A percentile compares a stretch with the other conserved stretches of the same genome.
Conservation (phyloP, 1,140 invertebrate genomes). For the Babylonia areolata region DNA sequence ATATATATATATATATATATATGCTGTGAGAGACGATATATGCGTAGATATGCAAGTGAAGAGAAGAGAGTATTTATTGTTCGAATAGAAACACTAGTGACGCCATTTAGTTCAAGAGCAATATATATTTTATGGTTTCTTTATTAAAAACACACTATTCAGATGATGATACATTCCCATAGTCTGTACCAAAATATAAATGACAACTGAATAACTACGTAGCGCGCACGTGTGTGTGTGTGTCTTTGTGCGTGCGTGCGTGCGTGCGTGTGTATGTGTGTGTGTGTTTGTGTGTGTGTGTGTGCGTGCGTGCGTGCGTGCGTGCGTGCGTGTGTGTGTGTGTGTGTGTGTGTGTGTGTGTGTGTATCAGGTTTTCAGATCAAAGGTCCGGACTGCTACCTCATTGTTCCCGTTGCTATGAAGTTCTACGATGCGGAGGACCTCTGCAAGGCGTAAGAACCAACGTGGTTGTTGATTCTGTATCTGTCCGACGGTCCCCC, state of each 20-base stretch:
- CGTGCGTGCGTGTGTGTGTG: background rate
- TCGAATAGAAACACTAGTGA: too few species aligned
- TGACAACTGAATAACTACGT: background rate
- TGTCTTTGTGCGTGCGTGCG: background rate
- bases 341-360: background rate
- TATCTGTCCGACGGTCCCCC: too few species aligned
- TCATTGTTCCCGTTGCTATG: background rate
- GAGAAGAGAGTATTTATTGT: background rate
- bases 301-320: conserved; percentile 10
- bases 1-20: background rate
- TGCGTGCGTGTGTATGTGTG: background rate
- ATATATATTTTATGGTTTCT: background rate
- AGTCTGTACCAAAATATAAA: background rate
- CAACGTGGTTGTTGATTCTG: too few species aligned
- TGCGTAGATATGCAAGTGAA: background rate
- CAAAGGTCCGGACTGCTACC: conserved; percentile 23
- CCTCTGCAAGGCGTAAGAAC: conserved; percentile 4
- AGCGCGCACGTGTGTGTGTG: background rate
- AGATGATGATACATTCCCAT: background rate
- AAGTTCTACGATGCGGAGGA: background rate
- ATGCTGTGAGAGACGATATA: too few species aligned
- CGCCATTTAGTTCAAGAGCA: too few species aligned
- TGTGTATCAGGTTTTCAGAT: too few species aligned
- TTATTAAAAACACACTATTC: background rate
- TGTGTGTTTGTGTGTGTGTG: background rate